Evolutionary conservation across 2,113 vertebrate species (phyloP).

Genomic region (Apodemus sylvaticus): DNA sequence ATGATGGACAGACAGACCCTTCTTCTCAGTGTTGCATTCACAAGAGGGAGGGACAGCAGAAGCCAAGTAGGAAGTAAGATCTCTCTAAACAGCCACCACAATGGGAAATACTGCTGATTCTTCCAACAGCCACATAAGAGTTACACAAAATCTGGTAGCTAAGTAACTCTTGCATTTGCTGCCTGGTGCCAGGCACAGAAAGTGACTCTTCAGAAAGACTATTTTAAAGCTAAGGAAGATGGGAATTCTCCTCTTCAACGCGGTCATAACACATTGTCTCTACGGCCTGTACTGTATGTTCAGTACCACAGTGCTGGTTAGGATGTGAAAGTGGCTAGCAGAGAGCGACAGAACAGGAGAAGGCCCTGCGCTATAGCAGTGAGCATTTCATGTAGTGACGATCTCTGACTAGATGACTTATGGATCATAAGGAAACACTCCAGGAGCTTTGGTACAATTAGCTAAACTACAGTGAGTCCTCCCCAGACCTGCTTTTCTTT

Average conservation of each 20-base stretch:
- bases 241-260: conserved; percentile 18
- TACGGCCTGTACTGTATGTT: background rate
- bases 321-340: conserved; percentile 13
- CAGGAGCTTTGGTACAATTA: background rate
- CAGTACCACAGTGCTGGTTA: background rate
- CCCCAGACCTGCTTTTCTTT: background rate
- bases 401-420: background rate
- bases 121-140: background rate
- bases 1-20: background rate
- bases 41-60: background rate
- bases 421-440: background rate
- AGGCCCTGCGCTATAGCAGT: background rate
- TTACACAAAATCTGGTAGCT: background rate
- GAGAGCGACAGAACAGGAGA: background rate
- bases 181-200: background rate
- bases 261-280: background rate
- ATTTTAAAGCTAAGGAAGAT: conserved; percentile 45
- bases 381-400: background rate
- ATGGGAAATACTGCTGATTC: conserved; percentile 17
- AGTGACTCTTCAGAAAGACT: conserved; percentile 34
- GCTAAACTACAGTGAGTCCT: background rate
- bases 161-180: background rate
- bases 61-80: background rate
- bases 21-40: background rate
- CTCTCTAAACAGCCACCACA: conserved; percentile 4